Evolutionary conservation across 2,113 vertebrate genomes (phyloP).

Genomic region (Oncorhynchus tshawytscha): DNA sequence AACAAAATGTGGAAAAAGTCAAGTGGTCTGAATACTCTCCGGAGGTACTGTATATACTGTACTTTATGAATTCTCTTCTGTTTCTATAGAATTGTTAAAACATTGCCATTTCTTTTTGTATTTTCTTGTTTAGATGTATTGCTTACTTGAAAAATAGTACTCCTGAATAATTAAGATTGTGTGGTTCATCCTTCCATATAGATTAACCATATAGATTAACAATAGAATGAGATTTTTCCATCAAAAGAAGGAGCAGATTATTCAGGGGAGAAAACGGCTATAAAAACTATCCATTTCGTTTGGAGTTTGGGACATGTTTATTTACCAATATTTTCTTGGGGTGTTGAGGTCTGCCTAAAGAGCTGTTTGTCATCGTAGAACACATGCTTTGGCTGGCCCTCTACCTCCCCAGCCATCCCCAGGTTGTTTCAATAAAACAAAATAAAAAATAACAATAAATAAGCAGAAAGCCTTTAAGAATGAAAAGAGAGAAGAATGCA

Average conservation of each 20-base stretch:
- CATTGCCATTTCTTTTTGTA: neutral
- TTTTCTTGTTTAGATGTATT: neutral
- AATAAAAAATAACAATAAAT: slow-evolving; percentile 29
- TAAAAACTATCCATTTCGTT: too few relatives aligned
- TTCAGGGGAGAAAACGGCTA: too few relatives aligned
- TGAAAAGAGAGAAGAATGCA: slow-evolving; percentile 20
- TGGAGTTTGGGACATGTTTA: neutral
- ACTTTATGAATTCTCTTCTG: too few relatives aligned
- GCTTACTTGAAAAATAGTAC: too few relatives aligned
- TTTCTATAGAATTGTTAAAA: too few relatives aligned
- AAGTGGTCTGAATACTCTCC: too few relatives aligned
- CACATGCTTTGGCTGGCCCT: too few relatives aligned
- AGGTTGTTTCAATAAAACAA: slow-evolving; percentile 23
- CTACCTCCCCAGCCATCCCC: slow-evolving; percentile 9
- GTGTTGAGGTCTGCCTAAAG: slow-evolving; percentile 32
- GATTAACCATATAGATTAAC: too few relatives aligned
- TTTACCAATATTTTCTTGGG: neutral
- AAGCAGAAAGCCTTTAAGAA: slow-evolving; percentile 17
- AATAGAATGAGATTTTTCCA: neutral
- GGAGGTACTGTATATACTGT: too few relatives aligned
- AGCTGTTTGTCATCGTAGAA: slow-evolving; percentile 13
- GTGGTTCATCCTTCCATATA: too few relatives aligned
- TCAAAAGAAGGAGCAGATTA: neutral
- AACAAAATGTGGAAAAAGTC: too few relatives aligned
- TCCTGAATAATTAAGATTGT: too few relatives aligned